phyloP scores from a whole-genome alignment of 2,797 vertebrate species.

The Smutsia temminckii region DNA sequence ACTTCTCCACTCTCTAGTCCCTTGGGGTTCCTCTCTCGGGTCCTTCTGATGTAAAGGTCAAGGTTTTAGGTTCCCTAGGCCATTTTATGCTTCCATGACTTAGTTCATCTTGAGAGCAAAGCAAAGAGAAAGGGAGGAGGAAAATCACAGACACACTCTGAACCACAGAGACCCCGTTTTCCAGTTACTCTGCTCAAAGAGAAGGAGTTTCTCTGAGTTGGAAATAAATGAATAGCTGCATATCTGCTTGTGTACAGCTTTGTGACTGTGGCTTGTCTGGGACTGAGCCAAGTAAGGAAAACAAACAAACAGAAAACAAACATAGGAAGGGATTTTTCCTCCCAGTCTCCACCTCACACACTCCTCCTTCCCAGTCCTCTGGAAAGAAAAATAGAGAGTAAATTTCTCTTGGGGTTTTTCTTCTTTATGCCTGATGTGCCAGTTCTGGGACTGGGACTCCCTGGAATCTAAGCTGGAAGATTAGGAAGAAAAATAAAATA shows the following conservation, averaged over 20 bases:
- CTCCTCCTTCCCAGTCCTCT: not conserved
- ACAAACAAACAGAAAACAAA: not conserved
- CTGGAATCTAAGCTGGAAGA: not conserved
- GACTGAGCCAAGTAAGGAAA: not conserved
- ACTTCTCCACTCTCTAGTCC: not conserved
- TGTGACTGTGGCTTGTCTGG: not conserved
- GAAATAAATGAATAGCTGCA: not conserved
- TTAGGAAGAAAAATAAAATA: not conserved
- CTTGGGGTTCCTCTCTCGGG: not conserved
- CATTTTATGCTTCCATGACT: not conserved
- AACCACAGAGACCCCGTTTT: not conserved
- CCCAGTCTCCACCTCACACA: not conserved
- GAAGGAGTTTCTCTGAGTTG: not conserved
- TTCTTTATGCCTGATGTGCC: not conserved
- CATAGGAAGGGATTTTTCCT: not conserved
- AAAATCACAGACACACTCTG: not conserved
- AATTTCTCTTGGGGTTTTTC: not conserved
- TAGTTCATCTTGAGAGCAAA: not conserved
- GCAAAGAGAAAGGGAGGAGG: not conserved
- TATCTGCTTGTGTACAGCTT: not conserved
- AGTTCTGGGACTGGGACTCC: not conserved
- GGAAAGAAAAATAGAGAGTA: not conserved
- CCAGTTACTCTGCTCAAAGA: not conserved
- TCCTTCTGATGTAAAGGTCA: not conserved
- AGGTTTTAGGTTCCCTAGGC: not conserved